Base-by-base conservation (phyloP, 2,797 vertebrate species). In the Paguma larvata region DNA sequence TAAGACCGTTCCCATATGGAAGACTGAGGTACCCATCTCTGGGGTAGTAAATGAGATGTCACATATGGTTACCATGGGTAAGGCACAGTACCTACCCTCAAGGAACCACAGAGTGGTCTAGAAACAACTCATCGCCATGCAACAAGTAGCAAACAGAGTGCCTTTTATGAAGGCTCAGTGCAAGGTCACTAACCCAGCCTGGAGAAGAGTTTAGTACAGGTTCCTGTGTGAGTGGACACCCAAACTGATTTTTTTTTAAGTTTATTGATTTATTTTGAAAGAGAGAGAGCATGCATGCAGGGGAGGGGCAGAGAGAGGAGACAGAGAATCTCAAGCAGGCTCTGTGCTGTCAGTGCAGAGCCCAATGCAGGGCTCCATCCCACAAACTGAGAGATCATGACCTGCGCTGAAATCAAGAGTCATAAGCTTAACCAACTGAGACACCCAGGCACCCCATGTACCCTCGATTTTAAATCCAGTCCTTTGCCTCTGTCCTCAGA, bases 401-500 rank as follows among this genome's bases (percentile, higher is more conserved):
- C 16, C 56, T 59, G 56, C 23, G 56, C 56, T 59, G 21, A 59
- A 59, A 59, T 23, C 56, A 59, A 59, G 8, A 23, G 21, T 59
- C 56, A 59, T 6, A 59, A 59, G 21, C 56, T 59, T 59, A 59
- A 59, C 6, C 8, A 8, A 59, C 21, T 59, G 56, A 59, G 56
- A 6, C 56, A 59, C 56, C 56, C 6, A 8, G 21, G 56, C 19
- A 59, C 56, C 56, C 56, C 51, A 38, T 16, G 16, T 2, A 59
- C 25, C 19, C 44, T 77, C 5, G 4, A 25, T 87, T 95, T 80
- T 90, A 67, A 93, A 92, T 79, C 18, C 12, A 78, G 53, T 73
- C 13, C 62, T 96, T 94, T 82, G 32, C 53, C 67, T 92, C 67
- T 65, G 21, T 84, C n/a, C 56, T 94, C n/a, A 73, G 75, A 95